phyloP scores from a whole-genome alignment of 2,797 vertebrate genomes.

The Crocidura indochinensis region DNA sequence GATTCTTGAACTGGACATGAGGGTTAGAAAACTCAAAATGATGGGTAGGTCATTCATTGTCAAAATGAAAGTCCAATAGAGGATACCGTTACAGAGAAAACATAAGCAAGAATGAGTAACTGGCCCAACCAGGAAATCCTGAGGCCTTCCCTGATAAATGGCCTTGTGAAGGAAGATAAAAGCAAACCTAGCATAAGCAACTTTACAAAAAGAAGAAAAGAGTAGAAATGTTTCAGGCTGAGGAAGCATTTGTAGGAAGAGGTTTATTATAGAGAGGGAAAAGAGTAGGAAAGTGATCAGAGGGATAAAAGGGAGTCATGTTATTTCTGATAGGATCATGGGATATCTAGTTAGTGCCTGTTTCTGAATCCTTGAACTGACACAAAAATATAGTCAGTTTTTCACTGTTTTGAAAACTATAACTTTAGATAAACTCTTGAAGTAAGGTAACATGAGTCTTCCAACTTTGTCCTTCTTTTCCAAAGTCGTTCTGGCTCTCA shows the following conservation, averaged over 20 bases:
- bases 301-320: neutral
- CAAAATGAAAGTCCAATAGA: neutral
- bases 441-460: neutral
- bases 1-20: neutral
- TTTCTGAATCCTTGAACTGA: neutral
- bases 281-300: neutral
- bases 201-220: neutral
- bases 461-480: neutral
- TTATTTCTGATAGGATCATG: neutral
- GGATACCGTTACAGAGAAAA: neutral
- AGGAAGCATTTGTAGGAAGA: neutral
- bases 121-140: neutral
- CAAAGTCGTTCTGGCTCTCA: neutral
- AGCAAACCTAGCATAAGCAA: no score
- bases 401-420: neutral
- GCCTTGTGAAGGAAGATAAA: neutral
- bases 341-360: neutral
- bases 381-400: neutral
- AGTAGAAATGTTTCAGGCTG: neutral
- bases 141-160: slow-evolving; percentile 1
- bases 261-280: neutral
- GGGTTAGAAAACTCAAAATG: neutral
- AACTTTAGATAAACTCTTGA: neutral
- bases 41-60: neutral
- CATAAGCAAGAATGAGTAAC: accelerated